Percentiles rank a stretch among this genome's conserved stretches.
These are phyloP conservation scores for Actenoides hombroni DNA, from an alignment of 2,113 vertebrate species.

Conservation along the genomic window DNA sequence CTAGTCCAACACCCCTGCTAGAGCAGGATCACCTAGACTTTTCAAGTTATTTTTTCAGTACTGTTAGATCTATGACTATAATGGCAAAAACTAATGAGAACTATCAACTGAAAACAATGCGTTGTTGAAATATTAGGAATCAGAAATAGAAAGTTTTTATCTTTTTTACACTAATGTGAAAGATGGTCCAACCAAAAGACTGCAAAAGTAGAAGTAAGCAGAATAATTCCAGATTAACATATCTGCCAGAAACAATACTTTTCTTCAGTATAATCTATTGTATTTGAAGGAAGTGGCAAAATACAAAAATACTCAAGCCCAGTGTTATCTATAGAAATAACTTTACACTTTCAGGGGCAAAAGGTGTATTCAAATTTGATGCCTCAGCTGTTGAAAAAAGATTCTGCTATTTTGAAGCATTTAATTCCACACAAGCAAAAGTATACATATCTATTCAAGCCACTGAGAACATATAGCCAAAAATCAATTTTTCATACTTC, in stretches of 20 bases:
- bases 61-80: background rate
- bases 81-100: background rate
- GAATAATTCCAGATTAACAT: background rate
- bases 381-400: background rate
- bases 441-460: background rate
- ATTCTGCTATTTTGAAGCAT: background rate
- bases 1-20: too few species aligned
- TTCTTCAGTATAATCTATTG: background rate
- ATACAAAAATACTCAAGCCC: background rate
- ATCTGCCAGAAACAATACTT: background rate
- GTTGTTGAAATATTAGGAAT: background rate
- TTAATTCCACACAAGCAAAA: background rate
- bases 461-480: background rate
- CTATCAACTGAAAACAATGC: background rate
- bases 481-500: background rate
- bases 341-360: background rate
- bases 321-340: background rate
- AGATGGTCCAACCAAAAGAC: background rate
- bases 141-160: background rate
- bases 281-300: background rate
- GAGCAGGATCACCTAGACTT: background rate
- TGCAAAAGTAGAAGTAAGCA: background rate
- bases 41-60: background rate
- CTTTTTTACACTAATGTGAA: background rate
- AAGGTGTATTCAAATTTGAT: background rate